Base-by-base conservation (phyloP, 2,888 invertebrate species). In the Hedya salicella region DNA sequence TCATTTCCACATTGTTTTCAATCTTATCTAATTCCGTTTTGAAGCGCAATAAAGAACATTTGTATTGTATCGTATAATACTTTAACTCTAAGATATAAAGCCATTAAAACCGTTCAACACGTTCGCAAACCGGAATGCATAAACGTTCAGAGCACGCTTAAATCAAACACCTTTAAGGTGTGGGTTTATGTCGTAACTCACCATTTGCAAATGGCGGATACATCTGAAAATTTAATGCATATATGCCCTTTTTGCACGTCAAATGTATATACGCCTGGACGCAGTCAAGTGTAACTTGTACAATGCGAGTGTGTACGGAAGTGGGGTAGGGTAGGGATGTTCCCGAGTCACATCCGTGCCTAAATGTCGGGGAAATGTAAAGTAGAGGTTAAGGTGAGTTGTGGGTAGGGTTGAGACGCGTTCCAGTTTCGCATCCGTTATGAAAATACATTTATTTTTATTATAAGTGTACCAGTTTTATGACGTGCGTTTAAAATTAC, bases 231-330 rank as follows among this genome's bases (percentile, higher is more conserved):
- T 25, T 25, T 25, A 25, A 25, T 25, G 4, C 6, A 25, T 25
- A 25, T 6, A 6, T 4, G 25, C 6, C 25, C 25, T 25, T 25
- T 25, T 25, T 25, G 25, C 25, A 25, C 4, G 25, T 25, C 5
- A 25, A n/a, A n/a, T n/a, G 30, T 30, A 19, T 30, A 56, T 25
- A 52, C 32, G 42, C 14, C 60, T 61, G 68, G 70, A 76, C 70
- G 75, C 79, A 79, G 78, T 78, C 75, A 74, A 75, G 77, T 74
- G 77, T 73, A 71, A 74, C 71, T 71, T 73, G 73, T 73, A 76
- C 74, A 79, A 73, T 71, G 69, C 69, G 76, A 77, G 46, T 46
- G 62, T 44, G 44, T 72, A 73, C 72, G 75, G 68, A 71, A 69
- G 64, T 63, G 60, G 60, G 67, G 68, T 62, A 62, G 62, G 62